Base-by-base conservation (phyloP, 1,140 invertebrate genomes). In the Drosophila nebulosa region DNA sequence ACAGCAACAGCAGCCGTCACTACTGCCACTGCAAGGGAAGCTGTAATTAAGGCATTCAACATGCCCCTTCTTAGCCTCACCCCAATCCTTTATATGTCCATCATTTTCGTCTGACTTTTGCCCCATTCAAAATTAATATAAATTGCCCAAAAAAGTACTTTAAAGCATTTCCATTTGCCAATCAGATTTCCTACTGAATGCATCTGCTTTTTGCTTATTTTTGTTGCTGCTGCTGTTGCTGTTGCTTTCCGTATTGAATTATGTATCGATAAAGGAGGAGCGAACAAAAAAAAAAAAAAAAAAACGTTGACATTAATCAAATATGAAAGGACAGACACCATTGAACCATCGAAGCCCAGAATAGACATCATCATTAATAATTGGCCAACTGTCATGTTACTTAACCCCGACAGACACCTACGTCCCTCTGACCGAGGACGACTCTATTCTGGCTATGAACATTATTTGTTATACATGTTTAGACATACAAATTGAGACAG, bases 321-420 rank as follows among this genome's bases (percentile, higher is more conserved):
- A 72, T 62, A 51, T 46, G 39, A 53, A 60, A 55, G 16, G 52
- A 26, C 52, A 61, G 27, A 50, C 35, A 46, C 14, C 61, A 42
- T 39, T 46, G 39, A 18, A 3, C 18, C 5, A 14, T 2, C 39
- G 7, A 7, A 21, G 16, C 39, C 39, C 16, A 46, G 39, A 21
- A 21, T 18, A 46, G 39, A 46, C 39, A 46, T 35, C 64, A 72
- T 75, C 73, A 75, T 75, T 72, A 72, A 75, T 75, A 75, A 75
- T 59, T 75, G 64, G 5, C 36, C 67, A 26, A 32, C 59, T 75
- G 73, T 68, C 69, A 68, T 72, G 73, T 75, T 67, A 59, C 46
- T 71, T 62, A 72, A 75, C 46, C 64, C 56, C 7, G 10, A 32
- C 30, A 42, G 30, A 58, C 32, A 46, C 39, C 39, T n/a, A n/a